phyloP scores from a whole-genome alignment of 2,113 vertebrate genomes.

The Chloebia gouldiae region DNA sequence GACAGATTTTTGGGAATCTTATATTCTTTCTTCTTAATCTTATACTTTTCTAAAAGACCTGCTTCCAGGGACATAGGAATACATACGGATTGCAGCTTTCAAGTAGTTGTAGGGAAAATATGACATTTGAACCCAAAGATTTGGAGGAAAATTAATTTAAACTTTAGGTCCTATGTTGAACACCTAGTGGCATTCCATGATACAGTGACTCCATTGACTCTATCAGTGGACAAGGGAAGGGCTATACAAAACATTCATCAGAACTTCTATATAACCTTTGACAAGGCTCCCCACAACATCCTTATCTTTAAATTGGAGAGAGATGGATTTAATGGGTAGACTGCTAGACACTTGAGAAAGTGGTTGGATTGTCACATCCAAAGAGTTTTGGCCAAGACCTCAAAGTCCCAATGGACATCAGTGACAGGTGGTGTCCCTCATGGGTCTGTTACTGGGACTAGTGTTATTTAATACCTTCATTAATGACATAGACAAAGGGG shows the following conservation, averaged over 20 bases:
- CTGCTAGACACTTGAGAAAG: neutral
- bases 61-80: neutral
- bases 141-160: neutral
- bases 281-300: neutral
- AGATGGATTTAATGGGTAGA: neutral
- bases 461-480: neutral
- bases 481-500: neutral
- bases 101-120: neutral
- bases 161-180: neutral
- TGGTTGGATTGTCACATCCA: neutral
- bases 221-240: neutral
- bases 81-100: neutral
- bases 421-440: neutral
- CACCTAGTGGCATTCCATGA: neutral
- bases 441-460: no score
- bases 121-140: neutral
- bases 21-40: no score
- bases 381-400: neutral
- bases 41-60: neutral
- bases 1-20: neutral
- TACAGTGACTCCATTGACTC: neutral
- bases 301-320: neutral
- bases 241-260: neutral
- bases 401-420: neutral
- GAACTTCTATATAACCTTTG: neutral